Conservation (phyloP, 2,797 vertebrate species). For the Chloroceryle inda region DNA sequence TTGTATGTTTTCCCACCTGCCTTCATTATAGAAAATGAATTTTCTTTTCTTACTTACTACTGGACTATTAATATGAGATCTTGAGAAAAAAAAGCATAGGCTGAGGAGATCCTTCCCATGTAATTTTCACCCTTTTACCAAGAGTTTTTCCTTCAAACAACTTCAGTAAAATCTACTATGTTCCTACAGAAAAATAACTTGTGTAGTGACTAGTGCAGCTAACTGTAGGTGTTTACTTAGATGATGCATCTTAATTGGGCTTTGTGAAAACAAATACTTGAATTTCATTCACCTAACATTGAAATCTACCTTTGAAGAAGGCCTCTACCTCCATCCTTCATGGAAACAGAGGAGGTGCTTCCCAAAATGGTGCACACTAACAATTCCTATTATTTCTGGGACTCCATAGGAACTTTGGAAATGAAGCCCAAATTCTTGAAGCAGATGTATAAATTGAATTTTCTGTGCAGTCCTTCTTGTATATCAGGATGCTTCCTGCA, state of each 20-base stretch:
- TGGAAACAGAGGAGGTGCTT: background rate
- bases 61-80: background rate
- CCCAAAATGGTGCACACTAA: background rate
- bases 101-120: background rate
- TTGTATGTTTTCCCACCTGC: background rate
- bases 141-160: background rate
- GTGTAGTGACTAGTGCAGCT: background rate
- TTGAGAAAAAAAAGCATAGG: background rate
- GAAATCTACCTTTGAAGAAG: background rate
- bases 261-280: background rate
- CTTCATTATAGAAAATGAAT: background rate
- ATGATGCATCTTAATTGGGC: background rate
- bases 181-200: background rate
- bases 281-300: background rate
- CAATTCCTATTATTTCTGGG: background rate
- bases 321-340: accelerated
- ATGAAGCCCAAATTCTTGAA: background rate
- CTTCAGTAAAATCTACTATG: background rate
- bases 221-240: background rate
- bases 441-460: background rate
- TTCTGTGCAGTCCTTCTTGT: background rate
- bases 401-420: background rate
- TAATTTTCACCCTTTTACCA: background rate
- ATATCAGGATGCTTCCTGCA: background rate
- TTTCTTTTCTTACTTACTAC: background rate